A percentile compares a stretch with the other conserved stretches of the same genome.
These are phyloP conservation scores for Phyllostomus discolor DNA, from an alignment of 2,113 vertebrate genomes.

Conservation along the genomic window DNA sequence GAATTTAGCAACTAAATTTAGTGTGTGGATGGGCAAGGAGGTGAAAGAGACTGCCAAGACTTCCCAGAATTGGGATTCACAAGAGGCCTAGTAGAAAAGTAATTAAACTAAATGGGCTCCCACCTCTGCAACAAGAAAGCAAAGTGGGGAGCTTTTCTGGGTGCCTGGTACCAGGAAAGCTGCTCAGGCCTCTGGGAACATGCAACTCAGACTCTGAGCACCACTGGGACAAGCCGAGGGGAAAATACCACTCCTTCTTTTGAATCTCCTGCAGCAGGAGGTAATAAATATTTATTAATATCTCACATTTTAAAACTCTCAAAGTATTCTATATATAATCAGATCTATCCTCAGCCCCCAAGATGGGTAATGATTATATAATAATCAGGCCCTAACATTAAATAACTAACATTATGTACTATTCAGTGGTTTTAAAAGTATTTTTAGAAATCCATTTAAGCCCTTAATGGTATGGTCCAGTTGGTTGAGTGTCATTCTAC, in stretches of 20 bases:
- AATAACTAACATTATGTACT: background rate
- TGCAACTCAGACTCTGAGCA: background rate
- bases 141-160: background rate
- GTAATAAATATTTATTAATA: background rate
- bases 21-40: background rate
- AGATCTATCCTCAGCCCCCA: background rate
- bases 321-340: background rate
- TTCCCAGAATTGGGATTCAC: background rate
- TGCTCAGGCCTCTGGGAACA: background rate
- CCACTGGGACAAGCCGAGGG: too few relatives aligned
- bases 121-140: background rate
- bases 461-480: too few relatives aligned
- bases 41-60: background rate
- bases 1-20: background rate
- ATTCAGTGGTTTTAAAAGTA: background rate
- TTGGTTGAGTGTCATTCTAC: too few relatives aligned
- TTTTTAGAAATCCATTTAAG: background rate
- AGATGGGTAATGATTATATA: background rate
- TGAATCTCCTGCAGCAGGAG: background rate
- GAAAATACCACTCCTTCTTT: background rate
- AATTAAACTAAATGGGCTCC: background rate
- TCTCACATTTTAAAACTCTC: background rate
- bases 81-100: background rate
- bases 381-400: background rate
- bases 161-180: background rate